Evolutionary conservation across 2,797 vertebrate genomes (phyloP).

Genomic region (Gallinago stenura): DNA sequence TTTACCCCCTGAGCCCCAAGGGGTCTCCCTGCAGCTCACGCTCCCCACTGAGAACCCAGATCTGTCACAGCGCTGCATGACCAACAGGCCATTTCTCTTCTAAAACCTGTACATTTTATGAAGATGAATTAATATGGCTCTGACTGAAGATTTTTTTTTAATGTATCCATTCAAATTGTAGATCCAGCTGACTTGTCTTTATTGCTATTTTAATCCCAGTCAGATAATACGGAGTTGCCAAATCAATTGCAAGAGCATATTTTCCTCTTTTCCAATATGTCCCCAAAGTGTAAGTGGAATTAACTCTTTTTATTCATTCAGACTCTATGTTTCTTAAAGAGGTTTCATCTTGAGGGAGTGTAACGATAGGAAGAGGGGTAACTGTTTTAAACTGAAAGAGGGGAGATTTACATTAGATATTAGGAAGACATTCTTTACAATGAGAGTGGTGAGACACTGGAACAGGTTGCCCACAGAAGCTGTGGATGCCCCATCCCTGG

Average conservation of each 20-base stretch:
- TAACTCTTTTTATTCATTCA: background rate
- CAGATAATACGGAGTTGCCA: background rate
- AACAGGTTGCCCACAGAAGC: no score
- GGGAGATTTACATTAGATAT: no score
- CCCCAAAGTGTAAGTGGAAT: background rate
- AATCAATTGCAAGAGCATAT: background rate
- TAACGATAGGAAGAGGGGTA: no score
- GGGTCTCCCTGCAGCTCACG: background rate
- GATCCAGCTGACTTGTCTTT: background rate
- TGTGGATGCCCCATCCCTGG: no score
- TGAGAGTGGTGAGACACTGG: no score
- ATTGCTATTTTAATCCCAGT: background rate
- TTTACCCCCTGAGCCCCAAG: background rate
- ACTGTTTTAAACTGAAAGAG: no score
- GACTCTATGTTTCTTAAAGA: background rate
- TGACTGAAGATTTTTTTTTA: background rate
- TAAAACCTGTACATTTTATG: background rate
- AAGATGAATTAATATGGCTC: background rate
- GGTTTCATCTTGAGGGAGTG: background rate
- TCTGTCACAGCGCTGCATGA: accelerated
- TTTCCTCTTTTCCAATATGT: background rate
- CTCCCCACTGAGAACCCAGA: background rate
- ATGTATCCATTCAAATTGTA: background rate
- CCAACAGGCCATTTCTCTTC: background rate
- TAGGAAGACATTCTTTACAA: no score